Conservation (phyloP, 2,888 invertebrate species). For the Agonopterix alstromeriana region DNA sequence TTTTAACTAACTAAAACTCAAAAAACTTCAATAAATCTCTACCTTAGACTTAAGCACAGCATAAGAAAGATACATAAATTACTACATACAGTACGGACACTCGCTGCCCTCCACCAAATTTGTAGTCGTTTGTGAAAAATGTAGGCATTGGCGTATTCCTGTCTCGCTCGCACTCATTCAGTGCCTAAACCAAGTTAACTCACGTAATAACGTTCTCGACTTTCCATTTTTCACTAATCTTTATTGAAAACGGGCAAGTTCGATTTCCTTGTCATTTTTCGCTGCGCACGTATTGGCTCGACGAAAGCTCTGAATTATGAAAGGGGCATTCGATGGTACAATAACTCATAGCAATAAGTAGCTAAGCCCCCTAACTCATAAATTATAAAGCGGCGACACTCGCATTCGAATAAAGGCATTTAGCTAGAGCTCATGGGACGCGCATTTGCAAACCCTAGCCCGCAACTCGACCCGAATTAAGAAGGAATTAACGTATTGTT, state of each 20-base stretch:
- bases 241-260: constrained; percentile 5
- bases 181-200: no score
- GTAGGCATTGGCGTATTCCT: no score
- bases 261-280: constrained; percentile 5
- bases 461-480: constrained; percentile 44
- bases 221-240: neutral
- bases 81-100: no score
- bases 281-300: constrained; percentile 1
- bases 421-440: constrained; percentile 28
- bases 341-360: constrained; percentile 52
- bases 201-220: no score
- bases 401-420: constrained; percentile 50
- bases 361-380: constrained; percentile 47
- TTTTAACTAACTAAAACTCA: no score
- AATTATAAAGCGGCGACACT: constrained; percentile 56
- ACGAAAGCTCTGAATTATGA: constrained; percentile 15
- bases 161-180: no score
- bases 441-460: constrained; percentile 15
- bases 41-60: no score
- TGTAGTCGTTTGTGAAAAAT: no score
- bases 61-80: no score
- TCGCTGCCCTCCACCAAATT: no score
- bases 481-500: constrained; percentile 40
- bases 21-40: no score
- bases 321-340: constrained; percentile 20